These are phyloP conservation scores for Elephantulus edwardii DNA, from an alignment of 2,113 vertebrate species.

Conservation along the genomic window DNA sequence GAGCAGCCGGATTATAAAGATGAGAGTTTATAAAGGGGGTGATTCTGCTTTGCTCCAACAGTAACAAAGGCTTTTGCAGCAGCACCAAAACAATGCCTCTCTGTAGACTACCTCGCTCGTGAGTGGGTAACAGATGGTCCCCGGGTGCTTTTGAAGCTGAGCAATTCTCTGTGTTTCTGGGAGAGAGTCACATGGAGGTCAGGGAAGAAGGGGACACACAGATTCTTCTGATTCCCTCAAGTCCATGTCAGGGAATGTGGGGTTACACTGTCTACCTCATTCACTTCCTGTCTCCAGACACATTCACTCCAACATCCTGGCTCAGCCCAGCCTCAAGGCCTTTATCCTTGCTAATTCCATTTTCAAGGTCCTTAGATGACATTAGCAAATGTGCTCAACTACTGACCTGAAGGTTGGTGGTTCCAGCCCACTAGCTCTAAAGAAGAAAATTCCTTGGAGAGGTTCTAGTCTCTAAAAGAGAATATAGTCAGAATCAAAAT, in stretches of 20 bases:
- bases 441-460: no score
- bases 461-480: no score
- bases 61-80: neutral
- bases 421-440: neutral
- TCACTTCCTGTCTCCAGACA: neutral
- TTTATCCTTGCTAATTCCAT: neutral
- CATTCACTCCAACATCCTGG: rapidly evolving
- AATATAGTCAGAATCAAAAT: neutral
- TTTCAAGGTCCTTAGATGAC: neutral
- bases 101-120: neutral
- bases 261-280: neutral
- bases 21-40: neutral
- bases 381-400: neutral
- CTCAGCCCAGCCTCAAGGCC: neutral
- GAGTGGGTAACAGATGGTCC: no score
- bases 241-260: neutral
- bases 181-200: neutral
- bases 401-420: neutral
- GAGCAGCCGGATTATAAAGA: neutral
- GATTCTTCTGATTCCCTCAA: neutral
- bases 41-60: neutral
- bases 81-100: neutral
- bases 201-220: neutral
- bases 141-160: neutral
- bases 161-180: neutral